These are phyloP conservation scores for Venturia canescens DNA, from an alignment of 1,140 invertebrate species.

Conservation along the genomic window DNA sequence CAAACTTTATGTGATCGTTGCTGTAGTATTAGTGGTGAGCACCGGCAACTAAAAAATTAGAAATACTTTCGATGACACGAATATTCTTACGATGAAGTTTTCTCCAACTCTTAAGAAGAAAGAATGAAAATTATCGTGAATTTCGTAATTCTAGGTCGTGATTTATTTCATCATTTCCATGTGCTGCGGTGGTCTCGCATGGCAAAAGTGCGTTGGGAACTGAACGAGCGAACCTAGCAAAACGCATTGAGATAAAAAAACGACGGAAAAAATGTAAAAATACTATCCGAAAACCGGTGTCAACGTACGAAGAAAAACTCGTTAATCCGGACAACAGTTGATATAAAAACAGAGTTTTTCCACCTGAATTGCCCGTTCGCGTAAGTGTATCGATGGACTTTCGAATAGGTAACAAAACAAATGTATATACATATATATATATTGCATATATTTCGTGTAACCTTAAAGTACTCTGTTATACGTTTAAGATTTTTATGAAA, in stretches of 20 bases:
- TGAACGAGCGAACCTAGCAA: slow-evolving; percentile 36
- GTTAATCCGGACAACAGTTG: neutral
- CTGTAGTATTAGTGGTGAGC: slow-evolving; percentile 81
- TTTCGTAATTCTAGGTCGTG: slow-evolving; percentile 77
- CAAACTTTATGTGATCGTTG: slow-evolving; percentile 91
- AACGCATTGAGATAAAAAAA: neutral
- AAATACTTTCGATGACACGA: too few species aligned
- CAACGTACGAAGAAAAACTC: too few species aligned
- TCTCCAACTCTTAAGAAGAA: neutral
- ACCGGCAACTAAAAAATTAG: too few species aligned
- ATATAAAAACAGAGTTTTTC: slow-evolving; percentile 1
- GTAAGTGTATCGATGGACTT: neutral
- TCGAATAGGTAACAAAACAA: neutral
- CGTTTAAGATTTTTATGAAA: slow-evolving; percentile 21
- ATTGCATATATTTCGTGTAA: too few species aligned
- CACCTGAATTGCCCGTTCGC: too few species aligned
- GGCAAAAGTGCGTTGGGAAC: slow-evolving; percentile 84
- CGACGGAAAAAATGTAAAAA: neutral
- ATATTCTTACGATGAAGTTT: too few species aligned
- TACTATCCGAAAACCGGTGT: too few species aligned
- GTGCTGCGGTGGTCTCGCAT: slow-evolving; percentile 89
- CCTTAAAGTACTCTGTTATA: slow-evolving; percentile 16
- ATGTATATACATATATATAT: slow-evolving; percentile 31
- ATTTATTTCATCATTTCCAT: slow-evolving; percentile 93
- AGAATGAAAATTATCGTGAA: neutral